phyloP scores from a whole-genome alignment of 1,140 invertebrate species.

The Conus ventricosus region DNA sequence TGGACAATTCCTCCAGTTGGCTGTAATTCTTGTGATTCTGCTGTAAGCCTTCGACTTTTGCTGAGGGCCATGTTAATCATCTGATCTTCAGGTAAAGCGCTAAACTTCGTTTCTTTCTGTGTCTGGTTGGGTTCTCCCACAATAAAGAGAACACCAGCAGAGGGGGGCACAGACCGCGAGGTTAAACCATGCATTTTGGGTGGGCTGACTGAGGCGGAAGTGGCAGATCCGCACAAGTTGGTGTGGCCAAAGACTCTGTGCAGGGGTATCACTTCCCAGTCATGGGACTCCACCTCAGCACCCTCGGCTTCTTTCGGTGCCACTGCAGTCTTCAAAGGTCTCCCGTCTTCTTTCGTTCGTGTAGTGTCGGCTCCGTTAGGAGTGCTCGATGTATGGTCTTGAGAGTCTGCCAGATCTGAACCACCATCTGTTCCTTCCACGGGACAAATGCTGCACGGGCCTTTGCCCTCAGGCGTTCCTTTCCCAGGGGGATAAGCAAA shows the following conservation, averaged over 20 bases:
- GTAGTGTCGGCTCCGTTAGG: too few species aligned
- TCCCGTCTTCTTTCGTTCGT: background rate
- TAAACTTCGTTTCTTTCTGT: background rate
- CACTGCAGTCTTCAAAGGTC: background rate
- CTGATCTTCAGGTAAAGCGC: background rate
- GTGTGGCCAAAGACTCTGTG: background rate
- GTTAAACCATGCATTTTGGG: background rate
- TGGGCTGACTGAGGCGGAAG: background rate
- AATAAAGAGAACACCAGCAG: background rate
- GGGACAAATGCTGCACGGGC: background rate
- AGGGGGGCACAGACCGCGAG: background rate
- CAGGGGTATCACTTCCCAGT: background rate
- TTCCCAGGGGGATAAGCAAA: too few species aligned
- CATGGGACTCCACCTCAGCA: background rate
- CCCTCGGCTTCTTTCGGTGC: background rate
- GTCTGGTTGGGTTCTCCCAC: background rate
- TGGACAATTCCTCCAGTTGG: background rate
- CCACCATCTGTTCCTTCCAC: background rate
- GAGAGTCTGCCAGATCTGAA: background rate
- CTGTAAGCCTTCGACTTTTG: background rate
- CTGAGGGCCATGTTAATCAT: background rate
- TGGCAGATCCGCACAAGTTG: background rate
- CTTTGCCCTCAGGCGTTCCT: too few species aligned
- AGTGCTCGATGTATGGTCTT: background rate
- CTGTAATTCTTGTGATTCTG: background rate